phyloP scores from a whole-genome alignment of 1,140 invertebrate genomes.

The Kradibia gibbosae region DNA sequence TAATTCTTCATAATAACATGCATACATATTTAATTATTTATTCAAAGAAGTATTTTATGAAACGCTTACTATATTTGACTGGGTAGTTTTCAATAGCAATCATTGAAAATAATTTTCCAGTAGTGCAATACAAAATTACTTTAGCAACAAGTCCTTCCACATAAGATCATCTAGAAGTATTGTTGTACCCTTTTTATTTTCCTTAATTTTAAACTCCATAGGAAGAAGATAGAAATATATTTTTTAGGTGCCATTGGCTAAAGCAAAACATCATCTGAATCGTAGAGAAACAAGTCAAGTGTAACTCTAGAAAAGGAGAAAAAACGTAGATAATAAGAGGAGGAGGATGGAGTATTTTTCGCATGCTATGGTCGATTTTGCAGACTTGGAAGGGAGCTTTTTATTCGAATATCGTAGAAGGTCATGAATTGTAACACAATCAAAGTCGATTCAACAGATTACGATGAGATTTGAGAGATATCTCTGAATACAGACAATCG shows the following conservation, averaged over 20 bases:
- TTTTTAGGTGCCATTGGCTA: neutral
- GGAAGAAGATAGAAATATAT: constrained; percentile 16
- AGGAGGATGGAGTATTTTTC: constrained; percentile 9
- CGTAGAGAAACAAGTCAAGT: constrained; percentile 35
- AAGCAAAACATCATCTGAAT: constrained; percentile 38
- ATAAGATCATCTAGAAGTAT: constrained; percentile 15
- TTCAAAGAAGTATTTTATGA: too few relatives aligned
- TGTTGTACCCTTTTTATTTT: neutral
- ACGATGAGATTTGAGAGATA: constrained; percentile 15
- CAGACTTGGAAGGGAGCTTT: constrained; percentile 14
- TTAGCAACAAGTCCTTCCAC: neutral
- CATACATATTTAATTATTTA: too few relatives aligned
- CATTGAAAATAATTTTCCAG: neutral
- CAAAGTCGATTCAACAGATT: constrained; percentile 42
- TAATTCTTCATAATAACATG: too few relatives aligned
- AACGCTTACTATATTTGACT: too few relatives aligned
- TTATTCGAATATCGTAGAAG: constrained; percentile 16
- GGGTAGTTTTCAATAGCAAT: neutral
- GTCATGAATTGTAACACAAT: constrained; percentile 48
- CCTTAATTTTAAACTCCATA: neutral
- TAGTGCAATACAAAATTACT: neutral
- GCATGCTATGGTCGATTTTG: constrained; percentile 40
- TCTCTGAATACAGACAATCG: constrained; percentile 12
- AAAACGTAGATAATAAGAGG: neutral
- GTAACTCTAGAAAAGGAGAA: constrained; percentile 31